Base-by-base conservation (phyloP, 1,140 invertebrate genomes). In the Tyrophagus putrescentiae region DNA sequence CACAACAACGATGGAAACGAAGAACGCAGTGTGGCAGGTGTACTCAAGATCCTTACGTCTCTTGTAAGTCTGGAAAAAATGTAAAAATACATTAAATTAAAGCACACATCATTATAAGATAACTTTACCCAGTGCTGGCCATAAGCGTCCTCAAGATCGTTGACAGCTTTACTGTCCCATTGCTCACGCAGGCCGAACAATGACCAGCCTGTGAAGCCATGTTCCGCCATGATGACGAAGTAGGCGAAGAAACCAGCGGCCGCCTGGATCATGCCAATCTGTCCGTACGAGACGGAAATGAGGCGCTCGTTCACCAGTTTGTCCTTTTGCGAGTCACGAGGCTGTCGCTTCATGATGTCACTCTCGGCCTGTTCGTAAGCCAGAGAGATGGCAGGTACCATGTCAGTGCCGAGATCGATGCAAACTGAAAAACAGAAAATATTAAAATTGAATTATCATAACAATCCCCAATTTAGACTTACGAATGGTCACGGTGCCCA, bases 381-480 rank as follows among this genome's bases (percentile, higher is more conserved):
- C 72, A 98, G 80, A 62, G 94, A 96, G 76, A 98, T 97, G 68
- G 95, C 94, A 69, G 95, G 95, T 68, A 97, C 82, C 88, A 98
- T 97, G 82, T 98, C 94, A 70, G 94, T 98, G 82, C 94, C 94
- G 72, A 98, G 80, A 82, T 98, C 94, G 78, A 98, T 98, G 79
- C 93, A 98, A 64, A 98, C n/a, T n/a, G n/a, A n/a, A n/a, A n/a
- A n/a, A n/a, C n/a, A n/a, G n/a, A n/a, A n/a, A n/a, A n/a, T n/a
- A n/a, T n/a, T n/a, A n/a, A n/a, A n/a, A n/a, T n/a, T n/a, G n/a
- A n/a, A n/a, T n/a, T n/a, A n/a, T n/a, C n/a, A n/a, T n/a, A n/a
- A n/a, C n/a, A n/a, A n/a, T n/a, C n/a, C n/a, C n/a, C n/a, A n/a
- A n/a, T n/a, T n/a, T n/a, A n/a, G n/a, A n/a, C n/a, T n/a, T n/a